Evolutionary conservation across 1,140 invertebrate species (phyloP).

Genomic region (Teleopsis dalmanni): DNA sequence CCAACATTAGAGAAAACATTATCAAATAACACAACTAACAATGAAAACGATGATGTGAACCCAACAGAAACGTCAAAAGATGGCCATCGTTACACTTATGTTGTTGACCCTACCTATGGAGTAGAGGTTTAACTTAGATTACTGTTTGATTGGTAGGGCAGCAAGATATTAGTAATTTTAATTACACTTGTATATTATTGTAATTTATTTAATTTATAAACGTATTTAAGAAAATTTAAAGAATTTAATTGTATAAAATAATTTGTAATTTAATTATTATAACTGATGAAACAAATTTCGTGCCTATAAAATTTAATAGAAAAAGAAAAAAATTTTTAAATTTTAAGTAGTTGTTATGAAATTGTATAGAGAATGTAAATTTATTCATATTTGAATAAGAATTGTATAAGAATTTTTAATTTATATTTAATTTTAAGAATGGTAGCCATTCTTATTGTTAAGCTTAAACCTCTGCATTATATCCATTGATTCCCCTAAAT

Average conservation of each 20-base stretch:
- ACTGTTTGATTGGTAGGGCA: background rate
- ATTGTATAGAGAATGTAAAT: background rate
- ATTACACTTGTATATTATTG: constrained; percentile 1
- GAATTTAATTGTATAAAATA: background rate
- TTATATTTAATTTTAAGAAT: too few relatives aligned
- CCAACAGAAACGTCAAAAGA: background rate
- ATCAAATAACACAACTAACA: constrained; percentile 11
- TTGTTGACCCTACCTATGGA: constrained; percentile 59
- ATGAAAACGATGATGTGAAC: background rate
- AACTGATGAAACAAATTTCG: background rate
- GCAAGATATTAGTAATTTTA: background rate
- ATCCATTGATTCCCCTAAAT: background rate
- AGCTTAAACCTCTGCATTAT: background rate
- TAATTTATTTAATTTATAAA: background rate
- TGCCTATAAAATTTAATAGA: background rate
- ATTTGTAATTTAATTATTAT: background rate
- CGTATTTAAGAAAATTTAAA: background rate
- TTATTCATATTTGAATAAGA: background rate
- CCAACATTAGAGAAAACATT: constrained; percentile 11
- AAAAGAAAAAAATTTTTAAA: background rate
- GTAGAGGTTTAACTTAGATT: constrained; percentile 57
- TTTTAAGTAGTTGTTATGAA: background rate
- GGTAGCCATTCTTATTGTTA: too few relatives aligned
- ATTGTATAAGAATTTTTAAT: background rate
- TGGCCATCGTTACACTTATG: constrained; percentile 56